Evolutionary conservation across 1,140 invertebrate genomes (phyloP).

Genomic region (Coenobita brevimanus): DNA sequence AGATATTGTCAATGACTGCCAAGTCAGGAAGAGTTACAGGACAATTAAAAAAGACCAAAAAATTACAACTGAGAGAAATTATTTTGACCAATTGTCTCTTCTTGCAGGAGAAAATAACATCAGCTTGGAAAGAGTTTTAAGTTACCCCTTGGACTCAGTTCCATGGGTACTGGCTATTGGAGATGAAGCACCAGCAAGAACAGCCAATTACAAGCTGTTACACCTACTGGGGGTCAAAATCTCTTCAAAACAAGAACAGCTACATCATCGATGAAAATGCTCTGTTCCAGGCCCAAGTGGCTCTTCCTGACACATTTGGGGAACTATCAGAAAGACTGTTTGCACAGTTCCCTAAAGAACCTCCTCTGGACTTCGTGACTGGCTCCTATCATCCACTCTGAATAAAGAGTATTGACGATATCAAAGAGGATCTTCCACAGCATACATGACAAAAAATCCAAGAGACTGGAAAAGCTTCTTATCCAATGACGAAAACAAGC

Average conservation of each 20-base stretch:
- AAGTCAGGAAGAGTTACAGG: background rate
- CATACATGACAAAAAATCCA: background rate
- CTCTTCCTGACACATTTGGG: background rate
- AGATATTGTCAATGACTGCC: conserved; percentile 4
- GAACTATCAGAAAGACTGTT: background rate
- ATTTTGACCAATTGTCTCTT: background rate
- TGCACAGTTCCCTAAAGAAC: background rate
- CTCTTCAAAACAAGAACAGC: conserved; percentile 10
- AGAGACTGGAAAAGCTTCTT: conserved; percentile 5
- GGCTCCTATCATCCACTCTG: conserved; percentile 1
- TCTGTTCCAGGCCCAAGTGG: conserved; percentile 14
- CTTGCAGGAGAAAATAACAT: background rate
- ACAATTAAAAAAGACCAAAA: background rate
- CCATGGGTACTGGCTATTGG: background rate
- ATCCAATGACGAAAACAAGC: conserved; percentile 9
- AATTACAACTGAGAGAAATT: conserved; percentile 5
- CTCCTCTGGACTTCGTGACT: background rate
- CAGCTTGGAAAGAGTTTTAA: conserved; percentile 12
- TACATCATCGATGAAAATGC: conserved; percentile 4
- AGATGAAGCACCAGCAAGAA: conserved; percentile 16
- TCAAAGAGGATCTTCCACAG: conserved; percentile 3
- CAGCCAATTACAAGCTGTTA: background rate
- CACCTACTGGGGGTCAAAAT: background rate
- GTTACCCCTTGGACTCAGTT: background rate
- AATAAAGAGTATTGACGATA: background rate